These are phyloP conservation scores for Cyprinodon tularosa DNA, from an alignment of 2,113 vertebrate genomes.

Conservation along the genomic window DNA sequence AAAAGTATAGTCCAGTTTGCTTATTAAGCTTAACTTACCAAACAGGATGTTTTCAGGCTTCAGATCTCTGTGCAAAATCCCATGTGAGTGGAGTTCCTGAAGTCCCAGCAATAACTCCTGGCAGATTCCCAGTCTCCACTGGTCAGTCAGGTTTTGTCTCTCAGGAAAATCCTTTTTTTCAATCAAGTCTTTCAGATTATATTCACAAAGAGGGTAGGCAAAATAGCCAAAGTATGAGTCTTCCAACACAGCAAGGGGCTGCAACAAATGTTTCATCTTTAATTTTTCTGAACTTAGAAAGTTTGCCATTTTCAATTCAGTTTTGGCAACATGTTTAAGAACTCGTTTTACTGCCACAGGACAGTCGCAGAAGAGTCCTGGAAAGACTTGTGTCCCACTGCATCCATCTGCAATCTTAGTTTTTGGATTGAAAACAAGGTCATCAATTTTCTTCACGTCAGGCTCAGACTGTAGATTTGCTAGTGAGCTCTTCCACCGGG, in stretches of 20 bases:
- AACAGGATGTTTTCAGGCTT: background rate
- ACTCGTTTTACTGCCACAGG: slow-evolving; percentile 2
- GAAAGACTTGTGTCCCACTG: background rate
- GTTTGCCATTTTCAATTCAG: background rate
- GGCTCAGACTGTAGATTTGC: background rate
- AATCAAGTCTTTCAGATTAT: background rate
- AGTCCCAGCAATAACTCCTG: slow-evolving; percentile 6
- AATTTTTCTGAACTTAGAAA: slow-evolving; percentile 1
- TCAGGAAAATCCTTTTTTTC: slow-evolving; percentile 3
- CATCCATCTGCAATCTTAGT: slow-evolving; percentile 5
- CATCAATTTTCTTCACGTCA: slow-evolving; percentile 3
- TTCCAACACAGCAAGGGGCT: slow-evolving; percentile 1
- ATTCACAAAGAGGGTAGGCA: background rate
- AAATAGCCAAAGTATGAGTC: slow-evolving; percentile 1
- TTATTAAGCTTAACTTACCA: background rate
- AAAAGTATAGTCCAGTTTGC: background rate
- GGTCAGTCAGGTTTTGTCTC: background rate
- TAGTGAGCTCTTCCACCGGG: background rate
- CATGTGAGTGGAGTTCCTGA: slow-evolving; percentile 9
- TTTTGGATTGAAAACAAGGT: background rate
- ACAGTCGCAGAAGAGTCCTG: background rate
- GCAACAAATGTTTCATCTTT: background rate
- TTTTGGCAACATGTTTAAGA: background rate
- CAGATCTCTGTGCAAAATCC: background rate
- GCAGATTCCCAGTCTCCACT: background rate